phyloP scores from a whole-genome alignment of 64 coral and sea anemone species.

The Stichodactyla helianthus region DNA sequence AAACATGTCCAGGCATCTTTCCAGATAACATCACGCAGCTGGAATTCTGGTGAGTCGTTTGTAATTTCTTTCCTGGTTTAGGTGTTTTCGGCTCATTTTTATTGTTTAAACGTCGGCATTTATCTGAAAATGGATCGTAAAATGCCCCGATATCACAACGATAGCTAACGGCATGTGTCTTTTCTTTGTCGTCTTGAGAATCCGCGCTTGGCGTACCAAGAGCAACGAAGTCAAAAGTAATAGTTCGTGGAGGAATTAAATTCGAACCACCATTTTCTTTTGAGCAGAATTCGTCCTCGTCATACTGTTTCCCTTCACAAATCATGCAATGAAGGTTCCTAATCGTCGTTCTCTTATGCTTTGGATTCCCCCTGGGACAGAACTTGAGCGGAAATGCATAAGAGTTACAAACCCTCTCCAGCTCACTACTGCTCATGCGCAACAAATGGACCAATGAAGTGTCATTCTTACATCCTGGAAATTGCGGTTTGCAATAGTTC shows the following conservation, averaged over 20 bases:
- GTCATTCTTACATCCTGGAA: not conserved
- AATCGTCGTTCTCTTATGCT: not conserved
- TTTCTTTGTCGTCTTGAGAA: not conserved
- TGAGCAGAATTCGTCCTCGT: no score
- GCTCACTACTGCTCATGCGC: not conserved
- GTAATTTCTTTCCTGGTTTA: not conserved
- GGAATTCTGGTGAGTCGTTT: not conserved
- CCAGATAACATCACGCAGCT: not conserved
- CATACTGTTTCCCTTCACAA: not conserved
- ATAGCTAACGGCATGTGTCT: not conserved
- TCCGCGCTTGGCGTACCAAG: not conserved
- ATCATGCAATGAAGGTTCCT: slow-evolving; percentile 4
- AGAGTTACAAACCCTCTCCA: not conserved
- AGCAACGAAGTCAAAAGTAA: not conserved
- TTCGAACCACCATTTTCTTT: not conserved
- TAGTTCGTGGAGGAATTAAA: not conserved
- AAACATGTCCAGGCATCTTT: not conserved
- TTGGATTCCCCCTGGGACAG: not conserved
- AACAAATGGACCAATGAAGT: slow-evolving; percentile 4
- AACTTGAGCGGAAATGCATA: slow-evolving; percentile 1
- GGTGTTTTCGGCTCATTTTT: not conserved
- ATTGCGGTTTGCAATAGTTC: not conserved
- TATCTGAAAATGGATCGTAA: not conserved
- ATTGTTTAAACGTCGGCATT: not conserved
- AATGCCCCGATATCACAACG: not conserved